phyloP scores from a whole-genome alignment of 2,113 vertebrate genomes.

The Antigone vipio region DNA sequence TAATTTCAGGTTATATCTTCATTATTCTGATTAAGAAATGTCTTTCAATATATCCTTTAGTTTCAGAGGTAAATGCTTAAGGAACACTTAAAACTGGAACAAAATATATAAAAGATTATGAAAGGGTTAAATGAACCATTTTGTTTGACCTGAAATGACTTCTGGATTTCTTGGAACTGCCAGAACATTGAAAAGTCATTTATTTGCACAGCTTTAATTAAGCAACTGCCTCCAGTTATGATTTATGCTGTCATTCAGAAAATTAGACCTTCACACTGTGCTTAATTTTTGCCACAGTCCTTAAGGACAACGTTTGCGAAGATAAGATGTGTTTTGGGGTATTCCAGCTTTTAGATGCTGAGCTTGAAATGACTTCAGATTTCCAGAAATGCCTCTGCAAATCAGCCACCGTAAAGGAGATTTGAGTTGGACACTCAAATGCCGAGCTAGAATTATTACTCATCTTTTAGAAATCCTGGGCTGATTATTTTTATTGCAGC shows the following conservation, averaged over 20 bases:
- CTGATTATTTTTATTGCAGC: not conserved
- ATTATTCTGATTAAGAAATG: not conserved
- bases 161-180: not conserved
- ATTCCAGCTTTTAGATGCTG: not conserved
- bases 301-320: not conserved
- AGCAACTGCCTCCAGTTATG: constrained; percentile 40
- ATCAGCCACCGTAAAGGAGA: fast-evolving
- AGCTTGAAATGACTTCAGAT: not conserved
- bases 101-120: not conserved
- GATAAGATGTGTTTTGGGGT: not conserved
- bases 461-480: not conserved
- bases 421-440: fast-evolving
- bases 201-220: constrained; percentile 33
- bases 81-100: not conserved
- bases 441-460: fast-evolving
- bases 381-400: not conserved
- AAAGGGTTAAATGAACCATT: not conserved
- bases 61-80: not conserved
- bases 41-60: not conserved
- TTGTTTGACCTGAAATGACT: constrained; percentile 13
- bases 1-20: not conserved
- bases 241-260: constrained; percentile 43
- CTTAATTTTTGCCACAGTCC: not conserved
- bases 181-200: constrained; percentile 14
- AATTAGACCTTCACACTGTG: constrained; percentile 16